A percentile compares a stretch with the other conserved stretches of the same genome.
These are phyloP conservation scores for Gymnocypris eckloni DNA, from an alignment of 2,797 vertebrate genomes.

Conservation along the genomic window DNA sequence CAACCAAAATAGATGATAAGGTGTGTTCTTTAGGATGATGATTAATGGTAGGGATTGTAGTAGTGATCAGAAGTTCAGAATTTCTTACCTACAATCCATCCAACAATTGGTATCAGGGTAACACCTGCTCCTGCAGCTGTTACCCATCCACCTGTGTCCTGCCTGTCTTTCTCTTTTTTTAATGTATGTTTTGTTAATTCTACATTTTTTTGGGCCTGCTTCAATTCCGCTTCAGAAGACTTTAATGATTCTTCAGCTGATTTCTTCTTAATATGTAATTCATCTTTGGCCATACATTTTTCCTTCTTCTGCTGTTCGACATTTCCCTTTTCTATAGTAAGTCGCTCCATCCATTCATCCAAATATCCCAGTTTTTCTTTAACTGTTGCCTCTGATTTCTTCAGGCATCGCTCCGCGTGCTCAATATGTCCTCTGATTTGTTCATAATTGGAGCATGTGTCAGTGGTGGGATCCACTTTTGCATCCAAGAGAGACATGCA, in stretches of 20 bases:
- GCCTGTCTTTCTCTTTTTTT: background rate
- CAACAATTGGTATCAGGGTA: background rate
- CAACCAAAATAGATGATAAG: background rate
- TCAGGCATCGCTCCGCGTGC: background rate
- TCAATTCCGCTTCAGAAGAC: background rate
- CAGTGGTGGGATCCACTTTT: constrained; percentile 17
- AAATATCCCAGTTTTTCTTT: background rate
- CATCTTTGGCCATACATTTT: background rate
- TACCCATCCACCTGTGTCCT: rapidly evolving
- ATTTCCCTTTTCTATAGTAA: background rate
- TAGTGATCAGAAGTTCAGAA: background rate
- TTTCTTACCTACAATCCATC: constrained; percentile 46
- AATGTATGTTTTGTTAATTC: background rate
- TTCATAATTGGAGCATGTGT: constrained; percentile 13
- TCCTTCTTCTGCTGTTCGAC: background rate
- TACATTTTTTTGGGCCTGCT: background rate
- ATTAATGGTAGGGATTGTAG: background rate
- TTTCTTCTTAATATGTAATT: background rate
- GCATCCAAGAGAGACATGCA: background rate
- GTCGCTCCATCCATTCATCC: background rate
- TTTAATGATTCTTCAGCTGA: constrained; percentile 13
- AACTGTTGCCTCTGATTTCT: background rate
- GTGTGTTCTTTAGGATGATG: background rate
- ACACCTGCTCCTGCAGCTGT: background rate
- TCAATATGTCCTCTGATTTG: constrained; percentile 42